Conservation (phyloP, 1,140 invertebrate genomes). For the Zaprionus taronus region DNA sequence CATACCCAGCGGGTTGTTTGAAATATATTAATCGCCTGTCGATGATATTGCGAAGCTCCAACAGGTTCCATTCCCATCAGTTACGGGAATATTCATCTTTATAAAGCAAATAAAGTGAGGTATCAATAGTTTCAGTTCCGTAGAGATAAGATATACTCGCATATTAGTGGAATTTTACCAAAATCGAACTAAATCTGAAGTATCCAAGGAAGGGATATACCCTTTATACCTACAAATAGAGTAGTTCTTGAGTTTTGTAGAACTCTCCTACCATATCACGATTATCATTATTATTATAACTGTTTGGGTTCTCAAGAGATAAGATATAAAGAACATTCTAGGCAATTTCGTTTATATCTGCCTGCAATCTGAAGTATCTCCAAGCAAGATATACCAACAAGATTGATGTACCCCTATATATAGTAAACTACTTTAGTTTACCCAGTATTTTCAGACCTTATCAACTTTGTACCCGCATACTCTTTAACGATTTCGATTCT, state of each 20-base stretch:
- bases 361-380: neutral
- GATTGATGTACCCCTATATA: neutral
- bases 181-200: neutral
- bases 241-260: neutral
- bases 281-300: neutral
- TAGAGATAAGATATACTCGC: neutral
- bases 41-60: neutral
- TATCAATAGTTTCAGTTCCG: neutral
- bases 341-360: neutral
- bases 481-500: slow-evolving; percentile 23
- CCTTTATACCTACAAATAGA: too few relatives aligned
- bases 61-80: neutral
- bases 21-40: neutral
- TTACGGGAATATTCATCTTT: neutral
- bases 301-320: neutral
- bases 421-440: neutral
- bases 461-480: neutral
- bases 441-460: neutral
- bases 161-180: neutral
- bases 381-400: neutral
- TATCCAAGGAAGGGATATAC: neutral
- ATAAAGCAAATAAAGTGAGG: neutral
- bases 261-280: neutral
- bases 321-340: neutral
- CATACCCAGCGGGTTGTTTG: neutral